Conservation (phyloP, 92 coral and sea anemone genomes). For the Umimayanthus chanpuru region DNA sequence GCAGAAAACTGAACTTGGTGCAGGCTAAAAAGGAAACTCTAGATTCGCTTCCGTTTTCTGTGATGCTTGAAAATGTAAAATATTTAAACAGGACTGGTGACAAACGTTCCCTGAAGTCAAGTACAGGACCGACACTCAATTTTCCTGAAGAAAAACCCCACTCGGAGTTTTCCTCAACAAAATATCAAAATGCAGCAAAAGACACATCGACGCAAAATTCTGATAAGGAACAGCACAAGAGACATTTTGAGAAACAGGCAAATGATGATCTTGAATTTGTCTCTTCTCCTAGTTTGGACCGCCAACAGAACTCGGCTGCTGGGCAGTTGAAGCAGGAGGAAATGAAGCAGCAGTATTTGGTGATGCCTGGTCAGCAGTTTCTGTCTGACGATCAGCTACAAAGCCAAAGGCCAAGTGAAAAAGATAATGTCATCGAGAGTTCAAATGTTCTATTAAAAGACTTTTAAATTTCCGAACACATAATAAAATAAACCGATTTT, state of each 20-base stretch:
- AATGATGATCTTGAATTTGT: background rate
- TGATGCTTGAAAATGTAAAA: slow-evolving; percentile 13
- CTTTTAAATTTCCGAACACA: background rate
- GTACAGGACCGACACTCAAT: background rate
- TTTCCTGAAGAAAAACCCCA: background rate
- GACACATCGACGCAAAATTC: background rate
- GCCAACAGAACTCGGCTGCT: background rate
- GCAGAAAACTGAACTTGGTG: slow-evolving; percentile 46
- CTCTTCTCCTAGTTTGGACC: background rate
- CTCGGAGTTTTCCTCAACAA: background rate
- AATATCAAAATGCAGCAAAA: background rate
- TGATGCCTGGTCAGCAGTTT: slow-evolving; percentile 11
- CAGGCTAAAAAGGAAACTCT: background rate
- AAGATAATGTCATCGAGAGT: background rate
- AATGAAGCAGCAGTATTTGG: background rate
- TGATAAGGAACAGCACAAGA: background rate
- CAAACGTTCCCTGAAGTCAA: background rate
- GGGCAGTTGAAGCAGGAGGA: too few species aligned
- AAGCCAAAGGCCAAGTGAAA: background rate
- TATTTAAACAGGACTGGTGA: background rate
- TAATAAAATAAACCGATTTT: too few species aligned
- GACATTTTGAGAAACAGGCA: background rate
- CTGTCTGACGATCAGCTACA: background rate
- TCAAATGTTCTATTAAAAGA: slow-evolving; percentile 2
- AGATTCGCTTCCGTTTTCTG: background rate